Base-by-base conservation (phyloP, 2,888 invertebrate species). In the Alloscopus bannaensis region DNA sequence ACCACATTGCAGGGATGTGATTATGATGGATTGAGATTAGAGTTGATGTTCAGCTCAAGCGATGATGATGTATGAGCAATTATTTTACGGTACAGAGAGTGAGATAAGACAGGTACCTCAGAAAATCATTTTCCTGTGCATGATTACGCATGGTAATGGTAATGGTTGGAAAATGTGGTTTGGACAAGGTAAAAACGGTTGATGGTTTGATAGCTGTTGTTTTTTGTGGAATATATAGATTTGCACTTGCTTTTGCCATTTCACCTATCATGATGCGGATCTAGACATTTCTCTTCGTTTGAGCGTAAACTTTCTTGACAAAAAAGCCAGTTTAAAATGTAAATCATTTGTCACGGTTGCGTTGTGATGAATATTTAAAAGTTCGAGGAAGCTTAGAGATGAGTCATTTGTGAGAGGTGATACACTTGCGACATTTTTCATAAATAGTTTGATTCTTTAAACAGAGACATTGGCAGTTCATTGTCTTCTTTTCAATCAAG, bases 151-250 rank as follows among this genome's bases (percentile, higher is more conserved):
- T 76, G 59, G 45, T 76, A 76, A 76, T 52, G 24, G 52, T 52
- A n/a, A n/a, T 72, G 31, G 55, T 73, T 68, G 31, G 65, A 68
- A 76, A 76, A 76, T 76, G 76, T 66, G 76, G 76, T 76, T 68
- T 66, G 66, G 66, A 75, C 59, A 75, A 66, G 40, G 22, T n/a
- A n/a, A 40, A 36, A 60, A 60, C 60, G 20, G 60, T 60, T 60
- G 22, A 36, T 36, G 60, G 36, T 60, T 60, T 60, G n/a, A 22
- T 64, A 64, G 42, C n/a, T n/a, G n/a, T n/a, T n/a, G n/a, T 59
- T 59, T 59, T 18, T 28, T 8, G 59, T 59, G 28, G 29, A 50
- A 59, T 24, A 52, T 52, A 52, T 13, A 47, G 52, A 52, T 52
- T 11, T 6, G 16, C 24, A 52, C n/a, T n/a, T n/a, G n/a, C n/a